Conservation (phyloP, 1,140 invertebrate genomes). For the Drosophila tropicalis region DNA sequence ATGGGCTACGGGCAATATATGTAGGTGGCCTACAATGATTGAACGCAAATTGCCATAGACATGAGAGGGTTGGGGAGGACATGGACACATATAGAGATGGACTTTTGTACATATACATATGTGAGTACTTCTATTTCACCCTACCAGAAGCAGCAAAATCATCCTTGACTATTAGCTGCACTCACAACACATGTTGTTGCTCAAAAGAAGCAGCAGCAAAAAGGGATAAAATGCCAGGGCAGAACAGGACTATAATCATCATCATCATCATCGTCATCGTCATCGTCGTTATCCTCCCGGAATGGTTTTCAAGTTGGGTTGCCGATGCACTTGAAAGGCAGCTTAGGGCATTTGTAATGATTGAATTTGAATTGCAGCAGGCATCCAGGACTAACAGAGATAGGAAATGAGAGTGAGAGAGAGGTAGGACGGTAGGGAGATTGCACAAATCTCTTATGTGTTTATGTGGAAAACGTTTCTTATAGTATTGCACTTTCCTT, state of each 20-base stretch:
- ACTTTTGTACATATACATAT: not conserved
- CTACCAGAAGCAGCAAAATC: not conserved
- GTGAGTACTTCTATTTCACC: not conserved
- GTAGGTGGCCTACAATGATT: slow-evolving; percentile 22
- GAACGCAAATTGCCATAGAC: slow-evolving; percentile 41
- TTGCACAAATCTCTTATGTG: slow-evolving; percentile 45
- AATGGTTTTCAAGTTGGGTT: slow-evolving; percentile 4
- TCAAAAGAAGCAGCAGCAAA: slow-evolving; percentile 18
- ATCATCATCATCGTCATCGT: not conserved
- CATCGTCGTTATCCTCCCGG: slow-evolving; percentile 9
- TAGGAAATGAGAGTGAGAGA: not conserved
- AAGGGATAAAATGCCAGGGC: slow-evolving; percentile 43
- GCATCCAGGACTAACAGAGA: not conserved
- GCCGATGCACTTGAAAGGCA: slow-evolving; percentile 42
- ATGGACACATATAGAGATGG: slow-evolving; percentile 7
- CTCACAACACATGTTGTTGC: slow-evolving; percentile 43
- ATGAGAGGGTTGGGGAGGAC: not conserved
- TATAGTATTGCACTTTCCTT: slow-evolving; percentile 3
- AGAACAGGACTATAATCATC: not conserved
- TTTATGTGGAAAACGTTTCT: slow-evolving; percentile 34
- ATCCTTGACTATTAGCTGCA: slow-evolving; percentile 50
- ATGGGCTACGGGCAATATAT: not conserved
- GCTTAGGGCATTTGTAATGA: slow-evolving; percentile 71
- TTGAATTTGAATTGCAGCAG: slow-evolving; percentile 72
- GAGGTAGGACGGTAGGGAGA: not conserved